Base-by-base conservation (phyloP, 2,113 vertebrate genomes). In the Podiceps cristatus region DNA sequence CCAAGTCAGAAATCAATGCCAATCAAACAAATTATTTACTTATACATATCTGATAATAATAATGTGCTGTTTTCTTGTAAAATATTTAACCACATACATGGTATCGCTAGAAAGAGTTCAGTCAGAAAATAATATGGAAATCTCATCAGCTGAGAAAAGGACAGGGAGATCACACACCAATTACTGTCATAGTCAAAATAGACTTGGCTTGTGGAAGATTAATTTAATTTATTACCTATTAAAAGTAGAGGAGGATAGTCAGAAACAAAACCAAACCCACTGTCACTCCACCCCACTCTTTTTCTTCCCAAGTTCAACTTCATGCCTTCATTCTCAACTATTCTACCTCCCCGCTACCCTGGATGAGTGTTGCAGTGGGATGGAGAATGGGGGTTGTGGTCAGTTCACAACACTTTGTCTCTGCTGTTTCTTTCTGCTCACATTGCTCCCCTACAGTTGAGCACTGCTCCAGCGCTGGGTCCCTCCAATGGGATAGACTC, bases 251-350 rank as follows among this genome's bases (percentile, higher is more conserved):
- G 24, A 50, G 4, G 9, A 52, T 15, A 33, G 16, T 58, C 28
- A 82, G 18, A 88, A 63, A 44, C 7, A 63, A 60, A 74, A 17
- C 4, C 7, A 56, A 74, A 59, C 6, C 3, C 5, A 23, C 7
- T 3, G 2, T 14, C 35, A 55, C 8, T 69, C 8, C 5, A 44
- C 15, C 4, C 15, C 10, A 56, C 3, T 2, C 4, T 14, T 88
- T 76, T 52, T 64, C 71, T 71, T 76, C 27, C 23, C 19, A 50
- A 22, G 7, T 71, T 82, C 8, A 27, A 9, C 24, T 69, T 69
- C 35, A 33, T 9, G 45, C 31, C 29, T 63, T 50, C 5, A 1
- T 52, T 63, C 33, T 52, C 23, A 82, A 10, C 23, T 45, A 37
- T 44, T 71, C 18, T 56, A 25, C 28, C 9, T 50, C 18, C 9